Percentiles rank a stretch among this genome's conserved stretches.
Evolutionary conservation across 2,113 vertebrate species (phyloP).

Genomic region (Dissostichus mawsoni): DNA sequence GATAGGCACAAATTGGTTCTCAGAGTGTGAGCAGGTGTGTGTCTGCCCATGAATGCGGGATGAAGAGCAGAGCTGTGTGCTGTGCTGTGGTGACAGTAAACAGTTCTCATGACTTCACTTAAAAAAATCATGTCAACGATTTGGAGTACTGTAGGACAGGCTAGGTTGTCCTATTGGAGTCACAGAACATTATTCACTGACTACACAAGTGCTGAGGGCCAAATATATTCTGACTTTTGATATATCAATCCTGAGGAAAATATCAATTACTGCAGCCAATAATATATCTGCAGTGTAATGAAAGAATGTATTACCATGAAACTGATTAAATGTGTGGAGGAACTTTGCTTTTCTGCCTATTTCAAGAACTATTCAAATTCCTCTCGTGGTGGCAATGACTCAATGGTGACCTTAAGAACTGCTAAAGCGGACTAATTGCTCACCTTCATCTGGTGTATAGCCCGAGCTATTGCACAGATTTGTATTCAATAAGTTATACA

Average conservation of each 20-base stretch:
- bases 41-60: slow-evolving; percentile 26
- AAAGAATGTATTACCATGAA: neutral
- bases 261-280: slow-evolving; percentile 23
- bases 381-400: slow-evolving; percentile 5
- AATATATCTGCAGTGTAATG: slow-evolving; percentile 5
- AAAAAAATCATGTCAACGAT: slow-evolving; percentile 27
- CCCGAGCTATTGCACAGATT: slow-evolving; percentile 22
- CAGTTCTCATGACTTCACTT: slow-evolving; percentile 15
- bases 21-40: slow-evolving; percentile 32
- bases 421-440: slow-evolving; percentile 22
- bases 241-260: slow-evolving; percentile 21
- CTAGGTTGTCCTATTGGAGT: slow-evolving; percentile 1
- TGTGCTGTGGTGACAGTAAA: slow-evolving; percentile 26
- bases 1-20: slow-evolving; percentile 53
- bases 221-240: slow-evolving; percentile 8
- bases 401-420: neutral
- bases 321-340: neutral
- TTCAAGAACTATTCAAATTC: neutral
- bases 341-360: neutral
- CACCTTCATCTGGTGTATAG: slow-evolving; percentile 2
- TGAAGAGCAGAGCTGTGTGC: slow-evolving; percentile 5
- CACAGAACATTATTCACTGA: slow-evolving; percentile 9
- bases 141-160: slow-evolving; percentile 4
- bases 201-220: neutral
- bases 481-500: slow-evolving; percentile 22